These are phyloP conservation scores for Serranochromis macrocephalus DNA, from an alignment of 2,113 vertebrate genomes.

Conservation along the genomic window DNA sequence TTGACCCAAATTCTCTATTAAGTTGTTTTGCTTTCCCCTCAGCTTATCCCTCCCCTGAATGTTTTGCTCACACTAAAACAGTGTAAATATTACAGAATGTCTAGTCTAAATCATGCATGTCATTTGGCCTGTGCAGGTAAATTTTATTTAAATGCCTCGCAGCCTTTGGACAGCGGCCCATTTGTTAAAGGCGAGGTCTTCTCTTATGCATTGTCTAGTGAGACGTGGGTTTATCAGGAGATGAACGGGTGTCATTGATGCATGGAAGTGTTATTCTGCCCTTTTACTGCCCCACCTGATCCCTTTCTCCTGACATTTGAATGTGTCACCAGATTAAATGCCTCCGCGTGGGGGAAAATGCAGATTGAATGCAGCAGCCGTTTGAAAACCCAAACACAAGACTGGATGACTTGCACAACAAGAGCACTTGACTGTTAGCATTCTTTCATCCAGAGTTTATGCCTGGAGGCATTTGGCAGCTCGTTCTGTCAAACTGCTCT, in stretches of 20 bases:
- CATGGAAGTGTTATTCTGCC: constrained; percentile 12
- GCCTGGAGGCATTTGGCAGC: constrained; percentile 15
- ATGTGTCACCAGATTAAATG: neutral
- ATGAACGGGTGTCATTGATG: constrained; percentile 14
- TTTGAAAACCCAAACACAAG: neutral
- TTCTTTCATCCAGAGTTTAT: constrained; percentile 58
- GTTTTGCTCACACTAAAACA: neutral
- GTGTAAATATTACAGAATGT: neutral
- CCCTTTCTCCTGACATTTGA: constrained; percentile 2
- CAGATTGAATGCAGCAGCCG: neutral
- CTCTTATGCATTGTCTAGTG: constrained; percentile 19
- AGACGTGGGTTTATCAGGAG: constrained; percentile 7
- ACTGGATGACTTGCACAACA: constrained; percentile 10
- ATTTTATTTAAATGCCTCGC: constrained; percentile 3
- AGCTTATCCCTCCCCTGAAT: neutral
- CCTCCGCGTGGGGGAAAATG: neutral
- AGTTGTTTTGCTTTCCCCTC: neutral
- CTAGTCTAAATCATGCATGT: neutral
- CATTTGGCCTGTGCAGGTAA: neutral
- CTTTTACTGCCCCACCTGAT: neutral
- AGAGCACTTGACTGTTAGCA: constrained; percentile 48
- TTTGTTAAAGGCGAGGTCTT: constrained; percentile 11
- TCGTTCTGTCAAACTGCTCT: constrained; percentile 32
- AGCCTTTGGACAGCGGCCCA: constrained; percentile 5
- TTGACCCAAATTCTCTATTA: constrained; percentile 19